Evolutionary conservation across 2,113 vertebrate genomes (phyloP).

Genomic region (Alces alces): DNA sequence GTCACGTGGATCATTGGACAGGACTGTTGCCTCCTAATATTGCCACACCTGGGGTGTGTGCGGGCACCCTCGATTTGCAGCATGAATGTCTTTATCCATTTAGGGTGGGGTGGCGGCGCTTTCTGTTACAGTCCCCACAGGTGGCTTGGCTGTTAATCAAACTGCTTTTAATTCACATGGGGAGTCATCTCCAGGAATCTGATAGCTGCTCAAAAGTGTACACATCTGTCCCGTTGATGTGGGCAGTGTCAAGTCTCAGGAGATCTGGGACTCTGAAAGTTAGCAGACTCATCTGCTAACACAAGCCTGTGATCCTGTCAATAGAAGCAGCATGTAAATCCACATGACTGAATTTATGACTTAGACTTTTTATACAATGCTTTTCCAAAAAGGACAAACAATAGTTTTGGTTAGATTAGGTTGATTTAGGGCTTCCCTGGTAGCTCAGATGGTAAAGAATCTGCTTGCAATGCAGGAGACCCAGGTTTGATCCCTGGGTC

Average conservation of each 20-base stretch:
- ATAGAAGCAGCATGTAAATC: neutral
- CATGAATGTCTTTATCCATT: slow-evolving; percentile 23
- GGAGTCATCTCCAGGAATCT: neutral
- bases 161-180: neutral
- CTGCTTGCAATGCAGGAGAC: neutral
- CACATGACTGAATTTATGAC: neutral
- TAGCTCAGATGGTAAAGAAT: neutral
- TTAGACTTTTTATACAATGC: neutral
- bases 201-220: neutral
- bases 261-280: neutral
- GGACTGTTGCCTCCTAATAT: neutral
- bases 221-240: accelerated
- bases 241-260: neutral
- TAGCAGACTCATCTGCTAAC: neutral
- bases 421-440: neutral
- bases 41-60: neutral
- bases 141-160: slow-evolving; percentile 60
- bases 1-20: neutral
- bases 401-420: neutral
- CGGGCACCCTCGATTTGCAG: neutral
- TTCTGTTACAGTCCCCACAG: slow-evolving; percentile 35
- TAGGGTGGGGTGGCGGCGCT: neutral
- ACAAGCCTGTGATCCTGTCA: neutral
- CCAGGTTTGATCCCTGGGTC: neutral
- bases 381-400: neutral